phyloP scores from a whole-genome alignment of 2,888 invertebrate species.

The Schrankia costaestrigalis region DNA sequence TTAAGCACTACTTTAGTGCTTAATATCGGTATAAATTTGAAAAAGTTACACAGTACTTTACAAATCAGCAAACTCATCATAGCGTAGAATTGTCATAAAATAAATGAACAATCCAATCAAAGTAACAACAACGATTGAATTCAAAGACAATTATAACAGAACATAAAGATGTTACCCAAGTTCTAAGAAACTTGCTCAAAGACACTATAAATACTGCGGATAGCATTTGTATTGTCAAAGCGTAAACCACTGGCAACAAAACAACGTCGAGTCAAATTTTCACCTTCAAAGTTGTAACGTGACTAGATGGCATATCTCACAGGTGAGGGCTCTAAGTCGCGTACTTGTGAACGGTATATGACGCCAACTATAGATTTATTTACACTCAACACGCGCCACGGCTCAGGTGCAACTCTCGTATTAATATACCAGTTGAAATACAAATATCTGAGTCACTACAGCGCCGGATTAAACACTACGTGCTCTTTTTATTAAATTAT shows the following conservation, averaged over 20 bases:
- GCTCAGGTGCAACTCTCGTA: slow-evolving; percentile 48
- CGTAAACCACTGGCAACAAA: slow-evolving; percentile 18
- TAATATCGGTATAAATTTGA: too few relatives aligned
- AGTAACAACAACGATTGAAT: too few relatives aligned
- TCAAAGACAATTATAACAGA: too few relatives aligned
- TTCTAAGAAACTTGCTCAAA: too few relatives aligned
- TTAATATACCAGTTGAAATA: slow-evolving; percentile 50
- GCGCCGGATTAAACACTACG: slow-evolving; percentile 32
- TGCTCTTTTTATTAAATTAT: slow-evolving; percentile 16
- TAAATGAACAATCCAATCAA: too few relatives aligned
- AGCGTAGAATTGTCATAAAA: too few relatives aligned
- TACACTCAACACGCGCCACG: slow-evolving; percentile 35
- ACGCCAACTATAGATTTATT: slow-evolving; percentile 39
- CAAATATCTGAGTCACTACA: slow-evolving; percentile 35
- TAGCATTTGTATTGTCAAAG: slow-evolving; percentile 7
- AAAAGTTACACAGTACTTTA: too few relatives aligned
- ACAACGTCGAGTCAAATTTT: slow-evolving; percentile 32
- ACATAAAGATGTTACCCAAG: too few relatives aligned
- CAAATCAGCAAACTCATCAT: too few relatives aligned
- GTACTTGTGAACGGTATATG: slow-evolving; percentile 31
- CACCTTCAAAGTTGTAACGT: slow-evolving; percentile 45
- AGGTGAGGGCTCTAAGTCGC: slow-evolving; percentile 33
- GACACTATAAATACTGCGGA: too few relatives aligned
- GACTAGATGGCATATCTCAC: slow-evolving; percentile 46
- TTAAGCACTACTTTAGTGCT: too few relatives aligned